phyloP scores from a whole-genome alignment of 2,113 vertebrate species.

The Bubo blakistoni region DNA sequence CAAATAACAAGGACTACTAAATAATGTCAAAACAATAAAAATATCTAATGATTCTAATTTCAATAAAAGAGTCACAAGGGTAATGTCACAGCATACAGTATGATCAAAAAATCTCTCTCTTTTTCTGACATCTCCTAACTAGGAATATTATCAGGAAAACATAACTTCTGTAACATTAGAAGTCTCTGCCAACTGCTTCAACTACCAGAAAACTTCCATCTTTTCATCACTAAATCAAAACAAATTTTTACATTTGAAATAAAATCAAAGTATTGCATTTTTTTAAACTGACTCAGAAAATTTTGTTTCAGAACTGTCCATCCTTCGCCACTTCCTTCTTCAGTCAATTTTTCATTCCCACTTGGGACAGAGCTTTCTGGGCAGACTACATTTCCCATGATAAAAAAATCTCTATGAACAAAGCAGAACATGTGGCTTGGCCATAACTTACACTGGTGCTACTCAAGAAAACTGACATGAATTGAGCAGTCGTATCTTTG shows the following conservation, averaged over 20 bases:
- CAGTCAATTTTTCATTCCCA: not conserved
- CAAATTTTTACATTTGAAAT: not conserved
- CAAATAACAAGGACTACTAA: not conserved
- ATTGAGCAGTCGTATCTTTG: not conserved
- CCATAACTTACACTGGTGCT: not conserved
- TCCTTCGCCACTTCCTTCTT: not conserved
- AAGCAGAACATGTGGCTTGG: not conserved
- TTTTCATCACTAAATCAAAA: not conserved
- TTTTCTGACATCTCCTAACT: not conserved
- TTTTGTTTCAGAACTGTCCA: not conserved
- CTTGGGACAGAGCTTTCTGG: not conserved
- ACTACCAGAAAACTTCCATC: not conserved
- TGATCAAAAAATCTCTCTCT: not conserved
- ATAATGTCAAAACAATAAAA: not conserved
- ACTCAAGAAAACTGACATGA: not conserved
- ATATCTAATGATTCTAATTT: not conserved
- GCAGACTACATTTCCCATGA: not conserved
- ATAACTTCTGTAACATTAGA: not conserved
- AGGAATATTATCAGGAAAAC: not conserved
- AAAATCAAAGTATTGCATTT: not conserved
- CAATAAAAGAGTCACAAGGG: not conserved
- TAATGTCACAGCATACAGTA: not conserved
- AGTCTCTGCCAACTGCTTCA: not conserved
- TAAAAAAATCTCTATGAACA: not conserved
- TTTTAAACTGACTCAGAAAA: not conserved